phyloP scores from a whole-genome alignment of 2,888 invertebrate species.

The Melipona bicolor region DNA sequence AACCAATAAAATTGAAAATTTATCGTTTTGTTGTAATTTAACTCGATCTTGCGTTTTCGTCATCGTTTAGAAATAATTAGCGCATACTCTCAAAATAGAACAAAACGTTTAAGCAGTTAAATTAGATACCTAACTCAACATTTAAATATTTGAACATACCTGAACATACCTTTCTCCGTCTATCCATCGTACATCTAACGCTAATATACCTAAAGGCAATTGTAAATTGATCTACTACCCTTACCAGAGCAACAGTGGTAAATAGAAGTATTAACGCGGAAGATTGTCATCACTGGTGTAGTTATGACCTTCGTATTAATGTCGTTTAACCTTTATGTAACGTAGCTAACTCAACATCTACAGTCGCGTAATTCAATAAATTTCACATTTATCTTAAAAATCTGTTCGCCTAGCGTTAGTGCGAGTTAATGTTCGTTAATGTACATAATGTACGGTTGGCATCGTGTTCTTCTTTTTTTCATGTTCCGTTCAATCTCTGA shows the following conservation, averaged over 20 bases:
- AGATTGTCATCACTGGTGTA: slow-evolving; percentile 39
- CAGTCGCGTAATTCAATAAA: slow-evolving; percentile 33
- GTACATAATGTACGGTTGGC: neutral
- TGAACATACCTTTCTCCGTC: no score
- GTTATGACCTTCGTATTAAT: slow-evolving; percentile 48
- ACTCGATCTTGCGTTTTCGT: no score
- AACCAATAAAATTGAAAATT: no score
- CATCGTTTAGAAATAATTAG: no score
- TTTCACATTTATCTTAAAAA: slow-evolving; percentile 8
- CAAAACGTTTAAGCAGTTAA: no score
- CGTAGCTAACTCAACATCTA: slow-evolving; percentile 13
- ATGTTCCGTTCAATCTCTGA: no score
- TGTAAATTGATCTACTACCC: slow-evolving; percentile 1
- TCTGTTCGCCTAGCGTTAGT: neutral
- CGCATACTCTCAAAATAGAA: no score
- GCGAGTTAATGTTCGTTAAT: neutral
- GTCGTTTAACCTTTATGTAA: slow-evolving; percentile 51
- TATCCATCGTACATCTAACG: neutral
- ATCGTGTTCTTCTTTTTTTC: no score
- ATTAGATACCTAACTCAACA: no score
- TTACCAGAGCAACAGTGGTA: slow-evolving; percentile 19
- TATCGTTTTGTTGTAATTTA: no score
- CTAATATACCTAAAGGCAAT: neutral
- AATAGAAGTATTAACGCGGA: slow-evolving; percentile 36
- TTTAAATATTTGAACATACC: no score